phyloP scores from a whole-genome alignment of 2,113 vertebrate genomes.

The Gasterosteus aculeatus region DNA sequence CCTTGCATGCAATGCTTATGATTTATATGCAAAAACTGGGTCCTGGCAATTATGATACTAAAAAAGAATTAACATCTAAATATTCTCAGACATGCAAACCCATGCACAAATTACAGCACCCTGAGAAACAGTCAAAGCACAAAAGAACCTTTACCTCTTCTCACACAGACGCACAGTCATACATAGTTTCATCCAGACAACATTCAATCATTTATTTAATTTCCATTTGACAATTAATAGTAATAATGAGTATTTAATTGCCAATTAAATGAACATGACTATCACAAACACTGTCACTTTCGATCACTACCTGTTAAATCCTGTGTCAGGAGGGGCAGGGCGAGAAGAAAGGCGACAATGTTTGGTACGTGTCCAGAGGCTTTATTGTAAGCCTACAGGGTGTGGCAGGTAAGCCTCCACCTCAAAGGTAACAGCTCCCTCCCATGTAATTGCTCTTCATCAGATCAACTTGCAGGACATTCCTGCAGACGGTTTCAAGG shows the following conservation, averaged over 20 bases:
- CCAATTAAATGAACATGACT: slow-evolving; percentile 28
- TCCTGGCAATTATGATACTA: slow-evolving; percentile 42
- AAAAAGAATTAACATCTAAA: slow-evolving; percentile 54
- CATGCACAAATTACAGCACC: slow-evolving; percentile 10
- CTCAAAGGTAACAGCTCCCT: slow-evolving; percentile 69
- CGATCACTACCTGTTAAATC: slow-evolving; percentile 44
- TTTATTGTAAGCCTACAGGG: slow-evolving; percentile 67
- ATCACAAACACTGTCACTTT: slow-evolving; percentile 37
- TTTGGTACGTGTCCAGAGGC: slow-evolving; percentile 59
- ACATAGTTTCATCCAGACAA: not conserved
- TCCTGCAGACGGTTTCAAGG: slow-evolving; percentile 63
- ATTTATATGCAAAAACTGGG: slow-evolving; percentile 63
- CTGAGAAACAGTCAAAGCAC: not conserved
- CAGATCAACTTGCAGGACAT: slow-evolving; percentile 68
- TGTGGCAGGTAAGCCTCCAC: slow-evolving; percentile 62
- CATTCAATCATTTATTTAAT: not conserved
- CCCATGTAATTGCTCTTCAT: slow-evolving; percentile 69
- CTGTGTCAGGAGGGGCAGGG: slow-evolving; percentile 36
- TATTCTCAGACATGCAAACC: slow-evolving; percentile 66
- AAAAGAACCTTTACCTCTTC: not conserved
- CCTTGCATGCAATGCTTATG: slow-evolving; percentile 66
- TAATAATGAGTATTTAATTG: slow-evolving; percentile 6
- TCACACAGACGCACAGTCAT: slow-evolving; percentile 4
- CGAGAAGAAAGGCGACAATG: slow-evolving; percentile 31
- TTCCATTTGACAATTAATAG: not conserved